phyloP scores from a whole-genome alignment of 2,797 vertebrate genomes.

The Sphaeramia orbicularis region DNA sequence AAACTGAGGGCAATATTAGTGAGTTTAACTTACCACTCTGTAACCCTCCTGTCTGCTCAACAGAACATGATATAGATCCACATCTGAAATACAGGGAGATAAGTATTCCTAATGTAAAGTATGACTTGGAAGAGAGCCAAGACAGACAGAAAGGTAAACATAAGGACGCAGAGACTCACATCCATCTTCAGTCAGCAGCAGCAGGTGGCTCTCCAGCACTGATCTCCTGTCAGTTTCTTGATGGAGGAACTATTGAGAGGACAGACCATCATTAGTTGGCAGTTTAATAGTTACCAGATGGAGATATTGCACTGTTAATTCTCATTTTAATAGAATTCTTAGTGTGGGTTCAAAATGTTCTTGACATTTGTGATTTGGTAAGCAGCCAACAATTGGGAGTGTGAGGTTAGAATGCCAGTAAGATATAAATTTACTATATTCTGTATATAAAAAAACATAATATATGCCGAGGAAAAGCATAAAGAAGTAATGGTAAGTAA shows the following conservation, averaged over 20 bases:
- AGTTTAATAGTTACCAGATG: constrained; percentile 14
- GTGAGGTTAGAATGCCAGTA: background rate
- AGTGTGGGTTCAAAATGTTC: constrained; percentile 4
- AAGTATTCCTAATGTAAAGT: background rate
- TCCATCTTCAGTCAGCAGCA: constrained; percentile 94
- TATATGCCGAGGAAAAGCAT: background rate
- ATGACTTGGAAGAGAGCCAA: too few relatives aligned
- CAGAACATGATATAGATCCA: constrained; percentile 90
- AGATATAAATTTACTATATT: background rate
- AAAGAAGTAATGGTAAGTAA: background rate
- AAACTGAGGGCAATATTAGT: background rate
- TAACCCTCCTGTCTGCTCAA: constrained; percentile 88
- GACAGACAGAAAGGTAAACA: background rate
- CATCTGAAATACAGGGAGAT: constrained; percentile 83
- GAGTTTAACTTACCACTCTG: constrained; percentile 86
- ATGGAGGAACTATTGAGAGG: constrained; percentile 89
- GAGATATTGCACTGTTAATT: constrained; percentile 20
- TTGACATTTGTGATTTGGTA: constrained; percentile 5
- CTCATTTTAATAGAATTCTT: constrained; percentile 26
- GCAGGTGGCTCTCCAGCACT: constrained; percentile 87
- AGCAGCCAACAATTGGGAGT: background rate
- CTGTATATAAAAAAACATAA: background rate
- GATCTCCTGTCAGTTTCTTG: constrained; percentile 77
- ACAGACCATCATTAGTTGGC: constrained; percentile 37
- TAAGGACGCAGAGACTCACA: constrained; percentile 84